Percentiles rank a stretch among this genome's conserved stretches.
Evolutionary conservation across 1,140 invertebrate species (phyloP).

Genomic region (Drosophila takahashii): DNA sequence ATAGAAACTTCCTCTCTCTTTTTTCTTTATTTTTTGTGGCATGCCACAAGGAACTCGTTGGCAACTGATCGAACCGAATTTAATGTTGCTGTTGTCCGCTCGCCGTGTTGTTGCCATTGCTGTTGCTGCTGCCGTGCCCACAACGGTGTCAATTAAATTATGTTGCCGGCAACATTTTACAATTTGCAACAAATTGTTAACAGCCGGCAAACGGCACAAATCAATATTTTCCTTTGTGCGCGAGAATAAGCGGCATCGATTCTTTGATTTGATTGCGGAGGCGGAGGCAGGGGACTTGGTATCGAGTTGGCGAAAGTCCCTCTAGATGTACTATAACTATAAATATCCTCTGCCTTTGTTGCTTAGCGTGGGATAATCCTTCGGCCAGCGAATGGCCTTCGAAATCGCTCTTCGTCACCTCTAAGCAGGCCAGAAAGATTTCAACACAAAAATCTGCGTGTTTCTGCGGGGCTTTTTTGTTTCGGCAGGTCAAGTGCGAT

Average conservation of each 20-base stretch:
- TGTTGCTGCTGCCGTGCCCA: slow-evolving; percentile 61
- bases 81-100: slow-evolving; percentile 26
- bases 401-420: slow-evolving; percentile 26
- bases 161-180: slow-evolving; percentile 80
- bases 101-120: slow-evolving; percentile 17
- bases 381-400: slow-evolving; percentile 50
- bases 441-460: slow-evolving; percentile 6
- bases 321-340: neutral
- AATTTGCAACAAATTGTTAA: slow-evolving; percentile 83
- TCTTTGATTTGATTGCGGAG: slow-evolving; percentile 27
- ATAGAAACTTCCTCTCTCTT: slow-evolving; percentile 16
- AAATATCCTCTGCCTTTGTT: slow-evolving; percentile 31
- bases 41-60: slow-evolving; percentile 28
- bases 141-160: slow-evolving; percentile 82
- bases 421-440: slow-evolving; percentile 43
- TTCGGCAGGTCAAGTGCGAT: slow-evolving; percentile 68
- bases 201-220: slow-evolving; percentile 60
- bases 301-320: neutral
- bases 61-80: slow-evolving; percentile 42
- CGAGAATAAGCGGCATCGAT: slow-evolving; percentile 1
- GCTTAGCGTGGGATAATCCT: slow-evolving; percentile 76
- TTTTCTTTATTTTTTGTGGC: slow-evolving; percentile 6
- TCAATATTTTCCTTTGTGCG: slow-evolving; percentile 43
- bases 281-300: neutral
- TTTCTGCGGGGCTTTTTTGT: slow-evolving; percentile 25